Evolutionary conservation across 2,797 vertebrate species (phyloP).

Genomic region (Parambassis ranga): DNA sequence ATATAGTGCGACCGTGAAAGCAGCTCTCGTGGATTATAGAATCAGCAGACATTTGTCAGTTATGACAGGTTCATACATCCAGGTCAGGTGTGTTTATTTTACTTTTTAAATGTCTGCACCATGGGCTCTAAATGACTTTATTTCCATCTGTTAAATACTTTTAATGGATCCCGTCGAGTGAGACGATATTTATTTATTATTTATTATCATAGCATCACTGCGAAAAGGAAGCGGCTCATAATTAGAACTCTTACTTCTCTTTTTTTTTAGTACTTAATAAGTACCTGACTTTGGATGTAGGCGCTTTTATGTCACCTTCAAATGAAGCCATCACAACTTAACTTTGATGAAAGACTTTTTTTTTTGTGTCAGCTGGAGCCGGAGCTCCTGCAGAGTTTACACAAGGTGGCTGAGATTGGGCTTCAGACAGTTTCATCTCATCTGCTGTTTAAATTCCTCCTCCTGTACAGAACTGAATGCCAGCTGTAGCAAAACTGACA

Average conservation of each 20-base stretch:
- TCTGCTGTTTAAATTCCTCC: conserved; percentile 17
- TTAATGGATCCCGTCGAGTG: conserved; percentile 6
- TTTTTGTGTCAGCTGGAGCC: conserved; percentile 41
- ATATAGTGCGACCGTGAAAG: conserved; percentile 25
- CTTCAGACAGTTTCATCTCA: conserved; percentile 46
- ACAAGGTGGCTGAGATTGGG: conserved; percentile 47
- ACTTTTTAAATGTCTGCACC: too few relatives aligned
- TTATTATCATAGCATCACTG: background rate
- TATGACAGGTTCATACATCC: conserved; percentile 20
- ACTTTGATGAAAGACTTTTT: conserved; percentile 51
- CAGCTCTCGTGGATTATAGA: conserved; percentile 17
- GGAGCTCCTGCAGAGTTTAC: conserved; percentile 55
- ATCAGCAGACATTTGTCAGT: conserved; percentile 30
- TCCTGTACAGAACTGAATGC: background rate
- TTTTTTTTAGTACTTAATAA: background rate
- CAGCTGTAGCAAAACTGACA: conserved; percentile 16
- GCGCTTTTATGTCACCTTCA: conserved; percentile 44
- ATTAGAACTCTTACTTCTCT: background rate
- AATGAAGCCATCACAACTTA: conserved; percentile 43
- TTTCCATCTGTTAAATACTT: background rate
- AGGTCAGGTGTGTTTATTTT: conserved; percentile 12
- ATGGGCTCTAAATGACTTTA: background rate
- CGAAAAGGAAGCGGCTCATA: background rate
- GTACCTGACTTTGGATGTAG: conserved; percentile 2
- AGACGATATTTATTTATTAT: too few relatives aligned